Conservation (phyloP, 1,140 invertebrate genomes). For the Drosophila aff. region DNA sequence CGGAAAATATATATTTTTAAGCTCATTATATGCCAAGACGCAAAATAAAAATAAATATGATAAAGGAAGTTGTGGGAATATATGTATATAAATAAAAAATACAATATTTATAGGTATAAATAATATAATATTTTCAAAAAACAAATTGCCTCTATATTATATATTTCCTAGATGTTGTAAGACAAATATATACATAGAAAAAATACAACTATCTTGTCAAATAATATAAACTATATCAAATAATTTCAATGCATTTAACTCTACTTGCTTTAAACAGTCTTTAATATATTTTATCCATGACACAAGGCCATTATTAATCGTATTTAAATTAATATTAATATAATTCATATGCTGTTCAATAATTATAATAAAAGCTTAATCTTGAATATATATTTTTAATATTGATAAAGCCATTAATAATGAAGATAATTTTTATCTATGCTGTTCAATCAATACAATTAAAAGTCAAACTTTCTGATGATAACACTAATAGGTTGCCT, state of each 20-base stretch:
- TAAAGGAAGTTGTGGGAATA: not conserved
- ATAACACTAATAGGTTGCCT: not conserved
- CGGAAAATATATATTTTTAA: not conserved
- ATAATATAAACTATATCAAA: not conserved
- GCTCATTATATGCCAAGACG: not conserved
- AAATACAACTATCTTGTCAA: not conserved
- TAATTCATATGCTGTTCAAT: no score
- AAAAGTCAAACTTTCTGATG: not conserved
- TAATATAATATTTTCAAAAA: no score
- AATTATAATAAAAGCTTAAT: no score
- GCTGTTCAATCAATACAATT: not conserved
- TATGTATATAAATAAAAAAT: no score
- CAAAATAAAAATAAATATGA: not conserved
- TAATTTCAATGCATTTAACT: not conserved
- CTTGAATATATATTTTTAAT: not conserved
- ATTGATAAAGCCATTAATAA: not conserved
- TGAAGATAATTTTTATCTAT: not conserved
- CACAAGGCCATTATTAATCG: no score
- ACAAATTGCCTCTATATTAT: not conserved
- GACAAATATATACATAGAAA: no score
- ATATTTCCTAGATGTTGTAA: no score
- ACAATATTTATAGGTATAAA: no score
- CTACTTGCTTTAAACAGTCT: no score
- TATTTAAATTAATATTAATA: no score
- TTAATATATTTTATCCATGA: no score